phyloP scores from a whole-genome alignment of 1,140 invertebrate genomes.

The Zophobas morio region DNA sequence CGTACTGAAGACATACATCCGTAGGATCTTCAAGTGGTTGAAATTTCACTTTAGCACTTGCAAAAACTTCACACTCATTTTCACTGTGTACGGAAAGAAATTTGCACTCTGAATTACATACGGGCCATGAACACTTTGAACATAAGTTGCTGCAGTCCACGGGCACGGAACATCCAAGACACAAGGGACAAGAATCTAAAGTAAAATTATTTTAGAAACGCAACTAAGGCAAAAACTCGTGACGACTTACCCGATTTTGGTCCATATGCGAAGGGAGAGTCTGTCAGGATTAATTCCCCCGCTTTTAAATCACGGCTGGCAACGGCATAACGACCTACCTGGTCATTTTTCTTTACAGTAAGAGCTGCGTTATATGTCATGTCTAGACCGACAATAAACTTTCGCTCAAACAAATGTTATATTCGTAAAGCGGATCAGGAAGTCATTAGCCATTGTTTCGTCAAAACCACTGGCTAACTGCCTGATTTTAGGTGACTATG shows the following conservation, averaged over 20 bases:
- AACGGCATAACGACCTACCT: not conserved
- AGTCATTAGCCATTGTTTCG: not conserved
- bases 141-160: constrained; percentile 74
- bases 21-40: constrained; percentile 74
- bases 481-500: not conserved
- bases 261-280: constrained; percentile 1
- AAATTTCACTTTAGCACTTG: constrained; percentile 72
- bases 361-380: not conserved
- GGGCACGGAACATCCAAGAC: constrained; percentile 80
- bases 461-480: not conserved
- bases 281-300: not conserved
- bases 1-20: constrained; percentile 78
- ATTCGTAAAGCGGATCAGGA: not conserved
- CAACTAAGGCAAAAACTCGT: too few species aligned
- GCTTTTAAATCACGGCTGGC: not conserved
- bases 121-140: constrained; percentile 83
- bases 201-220: not conserved
- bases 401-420: not conserved
- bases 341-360: not conserved
- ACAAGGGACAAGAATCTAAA: constrained; percentile 62
- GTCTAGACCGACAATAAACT: not conserved
- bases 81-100: constrained; percentile 71
- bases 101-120: constrained; percentile 78
- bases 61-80: constrained; percentile 77
- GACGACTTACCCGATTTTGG: not conserved